Percentiles rank a stretch among this genome's conserved stretches.
These are phyloP conservation scores for Pholis gunnellus DNA, from an alignment of 2,113 vertebrate genomes.

Conservation along the genomic window DNA sequence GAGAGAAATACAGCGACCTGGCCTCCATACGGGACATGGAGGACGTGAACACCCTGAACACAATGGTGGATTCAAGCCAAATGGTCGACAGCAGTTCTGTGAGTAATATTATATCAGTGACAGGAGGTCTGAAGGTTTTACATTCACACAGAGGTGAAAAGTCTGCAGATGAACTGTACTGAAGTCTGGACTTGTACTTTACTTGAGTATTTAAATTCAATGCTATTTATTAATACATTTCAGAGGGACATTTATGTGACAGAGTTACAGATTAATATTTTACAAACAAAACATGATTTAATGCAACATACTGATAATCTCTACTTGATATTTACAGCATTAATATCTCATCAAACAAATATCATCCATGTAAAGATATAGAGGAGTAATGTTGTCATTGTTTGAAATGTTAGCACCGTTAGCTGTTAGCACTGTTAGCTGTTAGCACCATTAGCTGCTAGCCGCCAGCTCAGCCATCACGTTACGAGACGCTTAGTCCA, in stretches of 20 bases:
- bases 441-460: background rate
- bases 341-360: too few species aligned
- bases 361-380: background rate
- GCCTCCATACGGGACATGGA: background rate
- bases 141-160: too few species aligned
- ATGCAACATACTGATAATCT: too few species aligned
- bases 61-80: background rate
- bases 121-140: background rate
- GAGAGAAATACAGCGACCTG: background rate
- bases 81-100: background rate
- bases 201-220: background rate
- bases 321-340: too few species aligned
- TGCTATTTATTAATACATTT: background rate
- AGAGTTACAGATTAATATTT: background rate
- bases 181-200: background rate
- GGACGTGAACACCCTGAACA: background rate
- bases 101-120: background rate
- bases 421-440: too few species aligned
- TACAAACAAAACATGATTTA: too few species aligned
- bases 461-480: background rate
- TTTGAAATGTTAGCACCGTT: too few species aligned
- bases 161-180: too few species aligned
- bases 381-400: background rate
- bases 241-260: background rate
- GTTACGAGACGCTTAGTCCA: background rate